Percentiles rank a stretch among this genome's conserved stretches.
Evolutionary conservation across 2,888 invertebrate species (phyloP).

Genomic region (Drosophila histrio): DNA sequence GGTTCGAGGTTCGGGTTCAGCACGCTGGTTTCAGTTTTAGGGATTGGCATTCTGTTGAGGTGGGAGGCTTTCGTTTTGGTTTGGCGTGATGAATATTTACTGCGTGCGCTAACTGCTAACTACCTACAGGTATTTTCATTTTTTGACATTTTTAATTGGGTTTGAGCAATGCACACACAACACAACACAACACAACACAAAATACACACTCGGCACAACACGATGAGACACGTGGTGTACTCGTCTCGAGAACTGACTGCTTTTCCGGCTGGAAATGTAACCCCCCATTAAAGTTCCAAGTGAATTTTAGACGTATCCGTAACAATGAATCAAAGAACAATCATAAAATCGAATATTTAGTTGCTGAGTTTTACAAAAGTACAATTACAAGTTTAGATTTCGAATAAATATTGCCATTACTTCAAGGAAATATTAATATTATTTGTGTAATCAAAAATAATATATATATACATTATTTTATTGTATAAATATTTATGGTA

Average conservation of each 20-base stretch:
- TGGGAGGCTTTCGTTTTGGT: slow-evolving; percentile 28
- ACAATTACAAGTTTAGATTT: too few species aligned
- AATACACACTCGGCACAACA: slow-evolving; percentile 17
- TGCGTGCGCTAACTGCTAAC: slow-evolving; percentile 78
- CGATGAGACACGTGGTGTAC: neutral
- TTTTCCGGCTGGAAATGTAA: slow-evolving; percentile 34
- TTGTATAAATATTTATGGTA: too few species aligned
- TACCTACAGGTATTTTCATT: slow-evolving; percentile 80
- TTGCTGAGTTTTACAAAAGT: too few species aligned
- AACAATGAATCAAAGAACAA: neutral
- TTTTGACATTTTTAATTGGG: slow-evolving; percentile 79
- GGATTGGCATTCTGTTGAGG: neutral
- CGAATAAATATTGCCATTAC: too few species aligned
- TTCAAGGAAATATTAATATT: too few species aligned
- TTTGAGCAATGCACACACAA: slow-evolving; percentile 66
- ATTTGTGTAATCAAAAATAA: too few species aligned
- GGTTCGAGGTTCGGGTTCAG: neutral
- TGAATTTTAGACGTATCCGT: neutral
- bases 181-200: slow-evolving; percentile 9
- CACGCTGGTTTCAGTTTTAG: slow-evolving; percentile 2
- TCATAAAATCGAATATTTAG: neutral
- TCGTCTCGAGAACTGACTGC: slow-evolving; percentile 43
- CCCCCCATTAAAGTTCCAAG: slow-evolving; percentile 45
- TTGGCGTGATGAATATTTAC: slow-evolving; percentile 81
- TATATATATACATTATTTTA: too few species aligned